A percentile compares a stretch with the other conserved stretches of the same genome.
Evolutionary conservation across 2,888 invertebrate species (phyloP).

Genomic region (Lasioglossum calceatum): DNA sequence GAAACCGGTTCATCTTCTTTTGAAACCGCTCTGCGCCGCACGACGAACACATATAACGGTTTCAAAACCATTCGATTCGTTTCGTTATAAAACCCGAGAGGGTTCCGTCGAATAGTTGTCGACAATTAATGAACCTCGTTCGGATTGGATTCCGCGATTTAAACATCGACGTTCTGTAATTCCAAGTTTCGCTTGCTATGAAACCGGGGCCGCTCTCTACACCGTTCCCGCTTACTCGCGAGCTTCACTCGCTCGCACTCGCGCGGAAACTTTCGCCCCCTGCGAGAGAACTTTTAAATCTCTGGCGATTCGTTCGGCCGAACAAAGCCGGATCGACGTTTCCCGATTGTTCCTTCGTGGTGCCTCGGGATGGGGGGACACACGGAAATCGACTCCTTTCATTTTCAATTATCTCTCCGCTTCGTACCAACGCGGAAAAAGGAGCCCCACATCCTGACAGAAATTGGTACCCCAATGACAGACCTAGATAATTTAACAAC

Average conservation of each 20-base stretch:
- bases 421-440: neutral
- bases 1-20: neutral
- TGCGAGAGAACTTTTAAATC: conserved; percentile 13
- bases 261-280: conserved; percentile 8
- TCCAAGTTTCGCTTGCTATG: conserved; percentile 13
- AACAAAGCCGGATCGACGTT: conserved; percentile 8
- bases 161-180: conserved; percentile 26
- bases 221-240: neutral
- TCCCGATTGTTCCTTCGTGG: conserved; percentile 15
- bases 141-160: conserved; percentile 27
- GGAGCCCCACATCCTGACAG: neutral
- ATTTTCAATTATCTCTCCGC: neutral
- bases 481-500: neutral
- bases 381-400: neutral
- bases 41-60: neutral
- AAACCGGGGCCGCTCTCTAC: neutral
- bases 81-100: conserved; percentile 24
- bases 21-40: neutral
- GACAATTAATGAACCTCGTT: conserved; percentile 44
- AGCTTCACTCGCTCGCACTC: neutral
- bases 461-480: neutral
- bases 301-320: conserved; percentile 7
- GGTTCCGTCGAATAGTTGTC: conserved; percentile 19
- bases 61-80: neutral
- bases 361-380: neutral